Evolutionary conservation across 2,797 vertebrate species (phyloP).

Genomic region (Peromyscus eremicus): DNA sequence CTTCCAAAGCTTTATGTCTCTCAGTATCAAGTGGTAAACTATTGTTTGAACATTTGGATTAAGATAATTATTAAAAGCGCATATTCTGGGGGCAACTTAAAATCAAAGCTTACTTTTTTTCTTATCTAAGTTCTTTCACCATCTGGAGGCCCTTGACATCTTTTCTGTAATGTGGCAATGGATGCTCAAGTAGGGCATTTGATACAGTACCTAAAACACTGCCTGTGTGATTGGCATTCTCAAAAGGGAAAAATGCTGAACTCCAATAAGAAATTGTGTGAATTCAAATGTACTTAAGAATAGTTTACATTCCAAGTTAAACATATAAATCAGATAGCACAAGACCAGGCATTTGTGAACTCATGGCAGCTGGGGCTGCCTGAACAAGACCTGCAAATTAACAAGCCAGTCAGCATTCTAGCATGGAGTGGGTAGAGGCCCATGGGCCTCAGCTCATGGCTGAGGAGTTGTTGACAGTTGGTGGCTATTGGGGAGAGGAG

Average conservation of each 20-base stretch:
- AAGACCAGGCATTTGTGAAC: too few species aligned
- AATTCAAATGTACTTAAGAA: neutral
- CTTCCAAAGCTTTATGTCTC: neutral
- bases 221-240: neutral
- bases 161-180: neutral
- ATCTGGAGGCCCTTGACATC: neutral
- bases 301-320: neutral
- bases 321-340: neutral
- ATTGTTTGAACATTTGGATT: neutral
- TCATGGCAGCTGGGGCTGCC: neutral
- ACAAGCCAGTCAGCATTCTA: neutral
- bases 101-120: neutral
- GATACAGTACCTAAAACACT: neutral
- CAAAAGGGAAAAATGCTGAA: neutral
- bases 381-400: neutral
- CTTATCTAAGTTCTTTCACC: neutral
- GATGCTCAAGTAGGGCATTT: neutral
- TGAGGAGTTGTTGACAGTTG: neutral
- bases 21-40: neutral
- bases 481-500: neutral
- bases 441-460: neutral
- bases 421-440: fast-evolving
- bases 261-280: neutral
- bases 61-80: neutral
- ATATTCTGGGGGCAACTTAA: neutral